Evolutionary conservation across 2,113 vertebrate species (phyloP).

Genomic region (Xerus inauris): DNA sequence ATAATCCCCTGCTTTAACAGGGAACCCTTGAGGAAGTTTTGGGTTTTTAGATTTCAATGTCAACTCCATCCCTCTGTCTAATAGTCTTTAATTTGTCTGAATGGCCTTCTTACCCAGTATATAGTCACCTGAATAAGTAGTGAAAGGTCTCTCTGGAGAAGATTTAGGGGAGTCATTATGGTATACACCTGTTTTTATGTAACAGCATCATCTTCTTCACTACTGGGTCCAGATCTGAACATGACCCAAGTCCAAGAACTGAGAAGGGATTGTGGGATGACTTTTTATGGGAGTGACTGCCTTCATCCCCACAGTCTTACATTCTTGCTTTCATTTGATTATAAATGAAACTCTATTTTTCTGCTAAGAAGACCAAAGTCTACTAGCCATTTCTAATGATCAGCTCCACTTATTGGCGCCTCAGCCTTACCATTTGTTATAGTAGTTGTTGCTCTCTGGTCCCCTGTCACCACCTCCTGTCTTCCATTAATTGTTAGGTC

Average conservation of each 20-base stretch:
- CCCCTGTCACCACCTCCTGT: not conserved
- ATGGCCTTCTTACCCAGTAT: not conserved
- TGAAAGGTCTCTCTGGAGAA: not conserved
- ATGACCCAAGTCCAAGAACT: not conserved
- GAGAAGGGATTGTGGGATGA: not conserved
- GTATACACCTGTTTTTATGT: not conserved
- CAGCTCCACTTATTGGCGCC: not conserved
- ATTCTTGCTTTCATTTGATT: not conserved
- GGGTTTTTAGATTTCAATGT: not conserved
- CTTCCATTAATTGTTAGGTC: not conserved
- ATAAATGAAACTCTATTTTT: not conserved
- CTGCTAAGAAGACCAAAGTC: not conserved
- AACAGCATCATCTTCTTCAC: not conserved
- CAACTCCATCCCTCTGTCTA: not conserved
- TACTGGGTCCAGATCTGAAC: not conserved
- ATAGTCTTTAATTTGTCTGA: not conserved
- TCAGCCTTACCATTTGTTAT: not conserved
- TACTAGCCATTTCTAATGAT: not conserved
- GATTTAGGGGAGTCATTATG: not conserved
- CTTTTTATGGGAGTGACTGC: not conserved
- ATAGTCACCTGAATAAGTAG: not conserved
- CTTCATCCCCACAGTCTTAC: not conserved
- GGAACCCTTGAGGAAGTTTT: not conserved
- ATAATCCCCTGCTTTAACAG: not conserved
- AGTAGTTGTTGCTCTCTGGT: not conserved